Percentiles rank a stretch among this genome's conserved stretches.
phyloP scores from a whole-genome alignment of 2,113 vertebrate genomes.

The Emydura subglobosa region DNA sequence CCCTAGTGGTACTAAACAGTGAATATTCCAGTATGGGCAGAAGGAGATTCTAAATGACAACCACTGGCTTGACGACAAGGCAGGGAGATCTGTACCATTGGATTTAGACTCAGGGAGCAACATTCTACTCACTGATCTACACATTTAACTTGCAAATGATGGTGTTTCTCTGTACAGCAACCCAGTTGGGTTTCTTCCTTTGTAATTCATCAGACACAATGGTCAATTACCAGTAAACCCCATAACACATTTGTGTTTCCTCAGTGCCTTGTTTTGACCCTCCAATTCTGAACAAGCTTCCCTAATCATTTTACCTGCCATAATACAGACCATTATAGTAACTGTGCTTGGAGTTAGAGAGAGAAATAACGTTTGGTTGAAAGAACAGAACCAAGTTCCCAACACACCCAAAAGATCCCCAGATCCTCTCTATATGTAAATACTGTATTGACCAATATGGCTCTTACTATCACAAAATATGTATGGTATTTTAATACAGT shows the following conservation, averaged over 20 bases:
- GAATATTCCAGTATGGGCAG: slow-evolving; percentile 23
- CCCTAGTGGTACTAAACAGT: background rate
- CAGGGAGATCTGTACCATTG: background rate
- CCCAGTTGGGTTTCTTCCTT: slow-evolving; percentile 18
- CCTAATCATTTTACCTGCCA: background rate
- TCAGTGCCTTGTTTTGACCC: background rate
- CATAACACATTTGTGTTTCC: background rate
- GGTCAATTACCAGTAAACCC: slow-evolving; percentile 9
- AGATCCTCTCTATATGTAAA: background rate
- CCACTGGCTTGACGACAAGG: background rate
- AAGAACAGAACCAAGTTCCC: background rate
- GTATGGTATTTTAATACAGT: background rate
- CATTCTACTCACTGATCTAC: background rate
- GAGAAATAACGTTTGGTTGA: background rate
- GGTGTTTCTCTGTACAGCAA: background rate
- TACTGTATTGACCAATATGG: background rate
- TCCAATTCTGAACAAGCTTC: background rate
- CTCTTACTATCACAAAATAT: background rate
- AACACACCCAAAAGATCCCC: background rate
- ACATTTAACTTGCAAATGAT: background rate
- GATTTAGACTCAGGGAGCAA: background rate
- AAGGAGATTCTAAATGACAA: slow-evolving; percentile 30
- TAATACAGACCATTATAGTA: background rate
- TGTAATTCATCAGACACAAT: background rate
- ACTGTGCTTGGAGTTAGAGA: background rate